Base-by-base conservation (phyloP, 2,888 invertebrate genomes). In the Pharmacophagus antenor region DNA sequence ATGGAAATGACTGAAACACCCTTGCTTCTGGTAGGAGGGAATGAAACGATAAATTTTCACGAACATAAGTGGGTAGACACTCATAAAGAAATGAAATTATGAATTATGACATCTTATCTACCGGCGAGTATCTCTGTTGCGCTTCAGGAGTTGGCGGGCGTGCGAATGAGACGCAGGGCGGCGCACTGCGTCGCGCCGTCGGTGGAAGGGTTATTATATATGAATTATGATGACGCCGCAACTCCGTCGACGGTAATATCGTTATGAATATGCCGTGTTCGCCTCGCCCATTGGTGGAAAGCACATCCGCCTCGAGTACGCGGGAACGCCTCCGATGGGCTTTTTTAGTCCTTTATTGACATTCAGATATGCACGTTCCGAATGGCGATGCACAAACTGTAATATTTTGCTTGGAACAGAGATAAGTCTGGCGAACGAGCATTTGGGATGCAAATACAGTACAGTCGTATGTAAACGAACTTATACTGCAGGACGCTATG, bases 171-270 rank as follows among this genome's bases (percentile, higher is more conserved):
- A 84, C 79, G 84, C 82, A 83, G 81, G 77, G 69, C 68, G 71
- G 68, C 77, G 79, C 80, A 74, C 73, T 74, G 83, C 82, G 79
- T 70, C 77, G 81, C 77, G 77, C 63, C 70, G 69, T 59, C 82
- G 82, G 82, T 82, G 81, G 85, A 90, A 89, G 91, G 91, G 91
- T 91, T 91, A 90, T 90, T 90, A 90, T 90, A 74, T 90, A 91
- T 91, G 91, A 91, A 87, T 91, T 91, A 91, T 91, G 90, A 91
- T 82, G 88, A 87, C 85, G 85, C 83, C 82, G 87, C 80, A 72
- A 76, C 84, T 81, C 82, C 84, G 88, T 72, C 87, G 84, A 80
- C 88, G 82, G 90, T 89, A 91, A 91, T 90, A 91, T 85, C 88
- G 87, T 90, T 91, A 91, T 91, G 91, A 91, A 91, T 91, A 91